These are phyloP conservation scores for Monochamus saltuarius DNA, from an alignment of 1,140 invertebrate genomes.

Conservation along the genomic window DNA sequence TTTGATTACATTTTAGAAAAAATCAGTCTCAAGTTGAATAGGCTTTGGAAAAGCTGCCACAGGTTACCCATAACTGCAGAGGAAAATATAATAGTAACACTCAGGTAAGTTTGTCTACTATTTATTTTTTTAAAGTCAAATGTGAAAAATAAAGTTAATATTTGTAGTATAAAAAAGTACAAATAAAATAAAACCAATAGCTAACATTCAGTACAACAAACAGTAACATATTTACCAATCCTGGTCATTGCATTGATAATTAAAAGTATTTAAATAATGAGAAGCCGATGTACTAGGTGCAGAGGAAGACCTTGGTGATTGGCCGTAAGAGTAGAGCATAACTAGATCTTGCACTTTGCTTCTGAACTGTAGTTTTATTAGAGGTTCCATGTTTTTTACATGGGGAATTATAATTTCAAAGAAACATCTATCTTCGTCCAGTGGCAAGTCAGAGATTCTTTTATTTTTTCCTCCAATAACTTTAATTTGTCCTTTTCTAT, in stretches of 20 bases:
- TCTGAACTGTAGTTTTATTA: constrained; percentile 53
- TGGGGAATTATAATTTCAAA: constrained; percentile 54
- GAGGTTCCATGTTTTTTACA: constrained; percentile 52
- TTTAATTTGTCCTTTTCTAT: constrained; percentile 14
- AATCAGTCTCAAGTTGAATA: background rate
- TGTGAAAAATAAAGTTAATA: background rate
- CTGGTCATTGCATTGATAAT: background rate
- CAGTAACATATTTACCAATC: background rate
- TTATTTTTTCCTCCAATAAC: constrained; percentile 21
- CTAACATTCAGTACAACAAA: background rate
- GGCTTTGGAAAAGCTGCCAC: constrained; percentile 6
- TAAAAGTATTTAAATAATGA: background rate
- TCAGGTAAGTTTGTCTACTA: constrained; percentile 8
- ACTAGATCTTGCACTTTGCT: constrained; percentile 49
- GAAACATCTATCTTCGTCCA: constrained; percentile 54
- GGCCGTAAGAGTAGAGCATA: background rate
- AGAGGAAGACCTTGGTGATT: background rate
- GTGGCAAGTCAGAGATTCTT: too few relatives aligned
- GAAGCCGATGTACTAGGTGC: background rate
- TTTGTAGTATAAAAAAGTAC: background rate
- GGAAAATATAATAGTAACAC: constrained; percentile 4
- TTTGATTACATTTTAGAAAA: constrained; percentile 18
- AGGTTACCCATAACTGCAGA: background rate
- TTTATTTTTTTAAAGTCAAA: constrained; percentile 1
- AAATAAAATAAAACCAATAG: background rate